These are phyloP conservation scores for Sarcophaga peregrina DNA, from an alignment of 1,140 invertebrate species.

Conservation along the genomic window DNA sequence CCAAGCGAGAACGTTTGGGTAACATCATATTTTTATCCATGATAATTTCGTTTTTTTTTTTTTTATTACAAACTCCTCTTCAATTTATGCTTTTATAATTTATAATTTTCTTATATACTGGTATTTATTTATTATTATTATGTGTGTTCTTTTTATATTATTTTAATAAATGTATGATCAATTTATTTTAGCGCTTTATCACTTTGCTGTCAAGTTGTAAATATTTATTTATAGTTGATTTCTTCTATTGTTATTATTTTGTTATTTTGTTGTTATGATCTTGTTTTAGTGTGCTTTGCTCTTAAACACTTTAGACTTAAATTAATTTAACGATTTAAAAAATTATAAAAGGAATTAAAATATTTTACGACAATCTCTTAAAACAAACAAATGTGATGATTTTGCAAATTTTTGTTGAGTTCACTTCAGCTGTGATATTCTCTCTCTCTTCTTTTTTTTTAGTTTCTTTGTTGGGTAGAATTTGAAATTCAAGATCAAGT, in stretches of 20 bases:
- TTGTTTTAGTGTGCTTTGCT: constrained; percentile 17
- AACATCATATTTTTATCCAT: constrained; percentile 86
- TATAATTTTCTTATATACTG: too few species aligned
- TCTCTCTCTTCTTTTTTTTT: too few species aligned
- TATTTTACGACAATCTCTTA: constrained; percentile 25
- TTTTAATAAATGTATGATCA: not conserved
- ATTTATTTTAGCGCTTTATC: constrained; percentile 22
- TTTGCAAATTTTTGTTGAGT: constrained; percentile 11
- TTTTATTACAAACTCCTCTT: not conserved
- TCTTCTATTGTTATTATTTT: not conserved
- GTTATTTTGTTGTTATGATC: not conserved
- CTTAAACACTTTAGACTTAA: constrained; percentile 35
- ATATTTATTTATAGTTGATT: not conserved
- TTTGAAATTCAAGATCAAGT: constrained; percentile 37
- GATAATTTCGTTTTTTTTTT: constrained; percentile 46
- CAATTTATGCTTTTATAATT: not conserved
- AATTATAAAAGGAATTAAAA: constrained; percentile 17
- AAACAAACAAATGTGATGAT: constrained; percentile 40
- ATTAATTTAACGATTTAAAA: constrained; percentile 26
- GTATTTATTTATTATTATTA: not conserved
- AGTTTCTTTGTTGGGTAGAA: not conserved
- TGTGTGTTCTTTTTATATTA: not conserved
- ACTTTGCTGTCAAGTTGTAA: constrained; percentile 19
- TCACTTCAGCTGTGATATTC: too few species aligned
- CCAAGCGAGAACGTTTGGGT: constrained; percentile 82